Base-by-base conservation (phyloP, 2,888 invertebrate species). In the Ophion costatus region DNA sequence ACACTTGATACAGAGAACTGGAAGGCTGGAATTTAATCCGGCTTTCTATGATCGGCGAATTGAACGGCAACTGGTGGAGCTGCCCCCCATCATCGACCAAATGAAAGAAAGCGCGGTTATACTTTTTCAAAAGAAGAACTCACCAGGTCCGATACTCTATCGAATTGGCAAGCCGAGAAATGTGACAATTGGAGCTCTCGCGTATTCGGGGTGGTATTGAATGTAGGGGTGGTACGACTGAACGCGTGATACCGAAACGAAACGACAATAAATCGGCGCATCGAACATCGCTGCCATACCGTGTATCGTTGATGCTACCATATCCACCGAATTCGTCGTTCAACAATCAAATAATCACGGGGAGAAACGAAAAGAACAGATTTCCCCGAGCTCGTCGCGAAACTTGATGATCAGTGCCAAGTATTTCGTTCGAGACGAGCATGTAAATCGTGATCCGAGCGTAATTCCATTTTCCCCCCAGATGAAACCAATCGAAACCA, bases 21-120 rank as follows among this genome's bases (percentile, higher is more conserved):
- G 92, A 93, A 92, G 91, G 92, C 90, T 93, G 92, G 92, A 91
- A 92, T 64, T 89, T 93, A 20, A 91, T 92, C 90, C 92, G 92
- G 91, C 92, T 93, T 92, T 93, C 92, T 88, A 93, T 91, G 93
- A 92, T 93, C 86, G 92, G 93, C 84, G 93, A 93, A 89, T 91
- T 93, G 83, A 93, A 93, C 84, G 93, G 93, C 78, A 93, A 93
- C 88, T 93, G 93, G 93, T 93, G 93, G 92, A 90, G 88, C 81
- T 90, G 88, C 84, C 89, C 91, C 69, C 74, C 85, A 80, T 89
- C 91, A 82, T 89, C 89, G 87, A 91, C 89, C 89, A 90, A 90
- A 75, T 87, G 86, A 78, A 85, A 86, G 75, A 87, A 87, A 85
- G 80, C 80, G 86, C 63, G 74, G 73, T 42, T 80, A 24, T 29